phyloP scores from a whole-genome alignment of 1,140 invertebrate genomes.

The Vanessa tameamea region DNA sequence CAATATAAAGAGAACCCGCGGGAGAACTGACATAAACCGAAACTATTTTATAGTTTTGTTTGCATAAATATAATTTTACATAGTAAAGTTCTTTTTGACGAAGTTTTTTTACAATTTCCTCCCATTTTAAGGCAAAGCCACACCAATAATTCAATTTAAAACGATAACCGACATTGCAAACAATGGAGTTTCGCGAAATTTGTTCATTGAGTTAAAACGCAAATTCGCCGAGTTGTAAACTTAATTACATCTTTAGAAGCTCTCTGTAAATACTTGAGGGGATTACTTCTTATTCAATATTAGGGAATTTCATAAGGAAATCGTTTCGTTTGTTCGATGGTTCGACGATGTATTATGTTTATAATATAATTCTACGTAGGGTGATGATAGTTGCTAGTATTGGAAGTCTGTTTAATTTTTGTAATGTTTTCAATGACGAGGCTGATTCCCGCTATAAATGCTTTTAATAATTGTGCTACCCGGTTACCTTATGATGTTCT shows the following conservation, averaged over 20 bases:
- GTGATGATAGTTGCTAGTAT: no score
- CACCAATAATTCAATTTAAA: conserved; percentile 49
- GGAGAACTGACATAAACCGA: no score
- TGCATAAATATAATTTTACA: no score
- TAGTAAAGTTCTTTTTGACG: not conserved
- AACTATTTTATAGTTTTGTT: no score
- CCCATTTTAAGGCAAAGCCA: not conserved
- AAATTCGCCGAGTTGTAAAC: conserved; percentile 50
- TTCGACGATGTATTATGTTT: no score
- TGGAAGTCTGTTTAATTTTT: no score
- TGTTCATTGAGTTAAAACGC: conserved; percentile 45
- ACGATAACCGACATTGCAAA: conserved; percentile 54
- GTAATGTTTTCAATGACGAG: no score
- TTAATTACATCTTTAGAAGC: conserved; percentile 42
- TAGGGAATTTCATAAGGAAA: conserved; percentile 23
- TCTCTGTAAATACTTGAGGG: conserved; percentile 40
- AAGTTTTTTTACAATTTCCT: not conserved
- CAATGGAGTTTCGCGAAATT: conserved; percentile 45
- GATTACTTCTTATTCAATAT: conserved; percentile 39
- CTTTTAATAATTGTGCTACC: no score
- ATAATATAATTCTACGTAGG: no score
- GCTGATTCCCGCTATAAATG: no score
- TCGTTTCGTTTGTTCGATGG: conserved; percentile 6
- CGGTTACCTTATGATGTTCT: no score
- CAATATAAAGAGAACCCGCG: no score